phyloP scores from a whole-genome alignment of 92 coral and sea anemone species.

The Epizoanthus rinbou region DNA sequence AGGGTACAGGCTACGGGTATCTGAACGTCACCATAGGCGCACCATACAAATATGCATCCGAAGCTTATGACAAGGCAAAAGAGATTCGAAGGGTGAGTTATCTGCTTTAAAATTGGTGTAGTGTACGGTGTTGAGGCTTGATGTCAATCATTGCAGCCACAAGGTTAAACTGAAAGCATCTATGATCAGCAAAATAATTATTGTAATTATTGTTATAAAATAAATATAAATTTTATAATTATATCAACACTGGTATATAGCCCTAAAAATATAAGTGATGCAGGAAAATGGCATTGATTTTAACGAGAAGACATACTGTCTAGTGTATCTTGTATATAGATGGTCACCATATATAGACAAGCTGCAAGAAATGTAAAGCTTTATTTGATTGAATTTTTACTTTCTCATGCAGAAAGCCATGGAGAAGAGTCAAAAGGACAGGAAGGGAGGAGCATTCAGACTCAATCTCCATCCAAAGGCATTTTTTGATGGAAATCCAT shows the following conservation, averaged over 20 bases:
- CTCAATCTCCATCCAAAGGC: slow-evolving; percentile 92
- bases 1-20: slow-evolving; percentile 96
- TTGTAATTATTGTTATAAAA: no score
- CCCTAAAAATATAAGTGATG: no score
- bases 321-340: background rate
- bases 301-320: no score
- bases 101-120: background rate
- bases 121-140: background rate
- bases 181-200: no score
- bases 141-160: background rate
- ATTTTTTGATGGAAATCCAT: slow-evolving; percentile 96
- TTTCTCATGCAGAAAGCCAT: slow-evolving; percentile 65
- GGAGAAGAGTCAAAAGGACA: slow-evolving; percentile 76
- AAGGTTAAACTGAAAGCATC: no score
- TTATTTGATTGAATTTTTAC: background rate
- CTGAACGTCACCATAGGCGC: slow-evolving; percentile 87
- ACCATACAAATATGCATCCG: slow-evolving; percentile 85
- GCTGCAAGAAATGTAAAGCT: background rate
- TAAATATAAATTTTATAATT: no score
- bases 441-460: slow-evolving; percentile 91
- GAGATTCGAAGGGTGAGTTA: slow-evolving; percentile 82
- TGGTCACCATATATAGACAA: background rate
- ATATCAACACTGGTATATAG: no score
- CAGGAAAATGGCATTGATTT: no score
- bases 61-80: slow-evolving; percentile 87